These are phyloP conservation scores for Columba janthina DNA, from an alignment of 2,113 vertebrate species.

Conservation along the genomic window DNA sequence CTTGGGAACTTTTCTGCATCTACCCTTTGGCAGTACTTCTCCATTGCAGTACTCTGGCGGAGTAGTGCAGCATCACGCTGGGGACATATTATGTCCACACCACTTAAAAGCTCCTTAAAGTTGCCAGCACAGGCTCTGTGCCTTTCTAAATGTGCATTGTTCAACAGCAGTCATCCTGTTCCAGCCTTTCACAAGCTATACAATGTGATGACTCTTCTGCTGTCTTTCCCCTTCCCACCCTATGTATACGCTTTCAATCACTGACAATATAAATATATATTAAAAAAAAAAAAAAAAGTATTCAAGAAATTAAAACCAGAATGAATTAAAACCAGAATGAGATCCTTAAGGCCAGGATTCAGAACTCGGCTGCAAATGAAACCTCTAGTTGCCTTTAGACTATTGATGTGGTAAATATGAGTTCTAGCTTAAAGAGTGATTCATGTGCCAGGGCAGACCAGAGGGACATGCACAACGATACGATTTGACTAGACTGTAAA, in stretches of 20 bases:
- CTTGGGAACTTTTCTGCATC: neutral
- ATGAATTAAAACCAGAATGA: conserved; percentile 35
- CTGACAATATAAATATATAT: neutral
- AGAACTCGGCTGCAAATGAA: neutral
- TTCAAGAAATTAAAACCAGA: conserved; percentile 48
- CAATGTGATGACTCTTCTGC: neutral
- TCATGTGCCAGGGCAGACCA: neutral
- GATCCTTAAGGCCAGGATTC: neutral
- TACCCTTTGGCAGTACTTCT: neutral
- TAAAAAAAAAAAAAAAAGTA: conserved; percentile 32
- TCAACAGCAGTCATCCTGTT: neutral
- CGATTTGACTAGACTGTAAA: neutral
- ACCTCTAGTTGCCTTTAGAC: neutral
- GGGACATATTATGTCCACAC: neutral
- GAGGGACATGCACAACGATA: neutral
- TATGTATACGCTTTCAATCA: neutral
- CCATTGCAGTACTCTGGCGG: neutral
- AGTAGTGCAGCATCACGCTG: neutral
- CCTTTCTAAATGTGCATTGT: conserved; percentile 22
- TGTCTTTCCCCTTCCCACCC: neutral
- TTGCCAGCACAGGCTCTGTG: neutral
- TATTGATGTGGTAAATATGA: neutral
- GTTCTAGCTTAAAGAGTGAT: neutral
- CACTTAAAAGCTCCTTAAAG: neutral
- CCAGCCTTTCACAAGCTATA: conserved; percentile 15